A percentile compares a stretch with the other conserved stretches of the same genome.
Conservation (phyloP, 2,888 invertebrate species). For the Sesamia inferens region DNA sequence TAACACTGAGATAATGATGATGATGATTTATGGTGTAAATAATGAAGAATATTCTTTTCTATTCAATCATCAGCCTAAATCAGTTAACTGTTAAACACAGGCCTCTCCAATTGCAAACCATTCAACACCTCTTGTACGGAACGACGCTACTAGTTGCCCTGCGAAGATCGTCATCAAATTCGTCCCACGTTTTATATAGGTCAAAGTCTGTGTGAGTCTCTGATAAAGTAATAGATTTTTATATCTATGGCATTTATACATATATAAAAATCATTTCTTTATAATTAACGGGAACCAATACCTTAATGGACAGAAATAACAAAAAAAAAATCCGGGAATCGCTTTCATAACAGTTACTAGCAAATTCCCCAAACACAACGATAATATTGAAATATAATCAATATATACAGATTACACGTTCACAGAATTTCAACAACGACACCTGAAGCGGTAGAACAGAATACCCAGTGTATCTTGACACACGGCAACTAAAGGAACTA, state of each 20-base stretch:
- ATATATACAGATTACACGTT: constrained; percentile 37
- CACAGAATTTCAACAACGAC: constrained; percentile 35
- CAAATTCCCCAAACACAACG: constrained; percentile 24
- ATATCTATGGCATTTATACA: no score
- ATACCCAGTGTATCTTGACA: constrained; percentile 4
- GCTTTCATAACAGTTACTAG: background rate
- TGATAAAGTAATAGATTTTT: background rate
- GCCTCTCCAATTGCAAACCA: background rate
- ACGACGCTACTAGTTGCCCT: background rate
- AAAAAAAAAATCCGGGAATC: background rate
- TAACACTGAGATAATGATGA: no score
- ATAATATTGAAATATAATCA: constrained; percentile 27
- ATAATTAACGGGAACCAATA: background rate
- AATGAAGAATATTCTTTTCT: no score
- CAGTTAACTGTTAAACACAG: background rate
- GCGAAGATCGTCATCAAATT: background rate
- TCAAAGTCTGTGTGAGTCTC: no score
- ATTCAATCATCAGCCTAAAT: background rate
- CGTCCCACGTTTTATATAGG: background rate
- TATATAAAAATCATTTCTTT: no score
- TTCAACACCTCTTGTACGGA: background rate
- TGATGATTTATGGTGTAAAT: no score
- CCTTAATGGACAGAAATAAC: background rate
- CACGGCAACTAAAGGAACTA: background rate
- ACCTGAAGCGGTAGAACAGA: constrained; percentile 12